Conservation (phyloP, 2,888 invertebrate genomes). For the Miltochrista miniata region DNA sequence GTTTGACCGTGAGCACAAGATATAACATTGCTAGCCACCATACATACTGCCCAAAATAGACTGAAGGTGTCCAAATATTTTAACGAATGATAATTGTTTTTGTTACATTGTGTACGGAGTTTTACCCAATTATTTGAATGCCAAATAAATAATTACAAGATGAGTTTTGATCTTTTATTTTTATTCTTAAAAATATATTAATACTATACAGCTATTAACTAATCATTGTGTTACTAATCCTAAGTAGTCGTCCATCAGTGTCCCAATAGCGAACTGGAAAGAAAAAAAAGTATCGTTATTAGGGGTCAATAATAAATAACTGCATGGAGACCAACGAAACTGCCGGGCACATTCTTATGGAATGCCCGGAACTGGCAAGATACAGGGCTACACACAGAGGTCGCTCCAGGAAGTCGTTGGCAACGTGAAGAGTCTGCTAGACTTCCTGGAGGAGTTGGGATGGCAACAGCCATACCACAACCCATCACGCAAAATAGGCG, state of each 20-base stretch:
- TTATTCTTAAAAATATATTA: conserved; percentile 44
- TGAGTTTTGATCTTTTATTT: conserved; percentile 41
- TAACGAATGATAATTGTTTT: conserved; percentile 71
- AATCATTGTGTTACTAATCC: conserved; percentile 86
- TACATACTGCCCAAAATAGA: conserved; percentile 75
- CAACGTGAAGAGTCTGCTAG: too few species aligned
- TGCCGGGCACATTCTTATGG: too few species aligned
- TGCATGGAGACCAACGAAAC: too few species aligned
- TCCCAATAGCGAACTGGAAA: conserved; percentile 98
- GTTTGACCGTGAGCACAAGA: conserved; percentile 31
- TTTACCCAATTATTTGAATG: conserved; percentile 79
- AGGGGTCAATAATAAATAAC: too few species aligned
- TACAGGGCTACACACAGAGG: too few species aligned
- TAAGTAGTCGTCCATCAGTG: conserved; percentile 99
- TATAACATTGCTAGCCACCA: conserved; percentile 46
- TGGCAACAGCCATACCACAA: too few species aligned
- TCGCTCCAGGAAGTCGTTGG: too few species aligned
- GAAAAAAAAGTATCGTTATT: conserved; percentile 45
- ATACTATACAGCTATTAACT: conserved; percentile 17
- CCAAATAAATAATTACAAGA: conserved; percentile 76
- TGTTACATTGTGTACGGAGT: conserved; percentile 76
- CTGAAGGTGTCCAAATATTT: conserved; percentile 81
- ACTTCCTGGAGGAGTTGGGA: too few species aligned
- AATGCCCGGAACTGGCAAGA: too few species aligned
- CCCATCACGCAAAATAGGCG: too few species aligned